These are phyloP conservation scores for Pangasianodon gigas DNA, from an alignment of 2,113 vertebrate genomes.

Conservation along the genomic window DNA sequence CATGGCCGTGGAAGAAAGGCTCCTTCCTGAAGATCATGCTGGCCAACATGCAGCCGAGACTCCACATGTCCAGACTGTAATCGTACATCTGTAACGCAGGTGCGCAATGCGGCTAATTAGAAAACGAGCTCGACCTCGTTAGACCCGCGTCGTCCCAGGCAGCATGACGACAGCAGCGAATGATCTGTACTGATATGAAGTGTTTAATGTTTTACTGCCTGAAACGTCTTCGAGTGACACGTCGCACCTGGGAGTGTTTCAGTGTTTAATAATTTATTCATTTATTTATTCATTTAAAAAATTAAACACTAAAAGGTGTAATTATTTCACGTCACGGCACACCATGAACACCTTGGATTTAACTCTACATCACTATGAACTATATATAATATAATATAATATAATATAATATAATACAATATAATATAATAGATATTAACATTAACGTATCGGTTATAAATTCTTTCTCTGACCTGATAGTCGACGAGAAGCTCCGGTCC, in stretches of 20 bases:
- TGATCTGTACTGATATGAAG: background rate
- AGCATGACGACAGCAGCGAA: background rate
- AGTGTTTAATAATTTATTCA: background rate
- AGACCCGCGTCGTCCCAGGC: background rate
- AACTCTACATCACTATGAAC: too few species aligned
- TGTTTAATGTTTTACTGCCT: background rate
- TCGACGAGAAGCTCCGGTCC: constrained; percentile 78
- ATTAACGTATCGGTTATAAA: background rate
- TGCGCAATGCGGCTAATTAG: background rate
- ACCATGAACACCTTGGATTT: too few species aligned
- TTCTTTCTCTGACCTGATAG: constrained; percentile 70
- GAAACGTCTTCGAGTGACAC: background rate
- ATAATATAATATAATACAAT: too few species aligned
- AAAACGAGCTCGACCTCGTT: background rate
- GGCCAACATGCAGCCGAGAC: constrained; percentile 79
- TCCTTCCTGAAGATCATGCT: constrained; percentile 82
- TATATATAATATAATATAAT: too few species aligned
- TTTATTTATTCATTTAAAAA: background rate
- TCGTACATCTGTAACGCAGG: constrained; percentile 74
- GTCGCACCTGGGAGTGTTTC: background rate
- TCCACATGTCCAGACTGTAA: constrained; percentile 82
- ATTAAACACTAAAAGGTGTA: background rate
- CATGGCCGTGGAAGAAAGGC: constrained; percentile 80
- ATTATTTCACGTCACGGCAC: too few species aligned
- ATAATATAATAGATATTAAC: background rate